Conservation (phyloP, 1,140 invertebrate genomes). For the Spodoptera frugiperda region DNA sequence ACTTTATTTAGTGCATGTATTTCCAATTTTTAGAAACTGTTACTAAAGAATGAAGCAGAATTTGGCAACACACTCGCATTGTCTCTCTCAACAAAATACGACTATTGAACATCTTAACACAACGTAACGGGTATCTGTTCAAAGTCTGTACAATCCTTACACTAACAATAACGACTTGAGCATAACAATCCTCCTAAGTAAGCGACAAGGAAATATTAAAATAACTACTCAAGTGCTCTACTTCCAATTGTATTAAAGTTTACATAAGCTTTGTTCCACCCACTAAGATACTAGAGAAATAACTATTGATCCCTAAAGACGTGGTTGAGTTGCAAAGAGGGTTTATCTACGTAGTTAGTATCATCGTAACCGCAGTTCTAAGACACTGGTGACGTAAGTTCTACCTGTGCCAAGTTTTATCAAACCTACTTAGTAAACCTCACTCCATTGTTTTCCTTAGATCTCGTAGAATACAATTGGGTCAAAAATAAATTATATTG, state of each 20-base stretch:
- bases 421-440: neutral
- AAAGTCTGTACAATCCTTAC: too few relatives aligned
- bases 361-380: slow-evolving; percentile 8
- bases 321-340: slow-evolving; percentile 22
- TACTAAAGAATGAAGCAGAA: too few relatives aligned
- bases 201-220: too few relatives aligned
- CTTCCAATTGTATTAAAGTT: slow-evolving; percentile 9
- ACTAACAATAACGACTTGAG: too few relatives aligned
- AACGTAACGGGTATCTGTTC: too few relatives aligned
- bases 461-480: neutral
- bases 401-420: slow-evolving; percentile 33
- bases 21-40: too few relatives aligned
- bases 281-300: slow-evolving; percentile 8
- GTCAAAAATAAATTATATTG: too few relatives aligned
- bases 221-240: neutral
- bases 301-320: slow-evolving; percentile 25
- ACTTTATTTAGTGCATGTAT: too few relatives aligned
- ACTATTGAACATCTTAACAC: too few relatives aligned
- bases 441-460: slow-evolving; percentile 14
- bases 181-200: too few relatives aligned
- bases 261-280: neutral
- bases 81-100: too few relatives aligned
- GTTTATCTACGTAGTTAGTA: slow-evolving; percentile 15
- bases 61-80: too few relatives aligned
- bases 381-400: slow-evolving; percentile 11